Conservation (phyloP, 2,113 vertebrate genomes). For the Petromus typicus region DNA sequence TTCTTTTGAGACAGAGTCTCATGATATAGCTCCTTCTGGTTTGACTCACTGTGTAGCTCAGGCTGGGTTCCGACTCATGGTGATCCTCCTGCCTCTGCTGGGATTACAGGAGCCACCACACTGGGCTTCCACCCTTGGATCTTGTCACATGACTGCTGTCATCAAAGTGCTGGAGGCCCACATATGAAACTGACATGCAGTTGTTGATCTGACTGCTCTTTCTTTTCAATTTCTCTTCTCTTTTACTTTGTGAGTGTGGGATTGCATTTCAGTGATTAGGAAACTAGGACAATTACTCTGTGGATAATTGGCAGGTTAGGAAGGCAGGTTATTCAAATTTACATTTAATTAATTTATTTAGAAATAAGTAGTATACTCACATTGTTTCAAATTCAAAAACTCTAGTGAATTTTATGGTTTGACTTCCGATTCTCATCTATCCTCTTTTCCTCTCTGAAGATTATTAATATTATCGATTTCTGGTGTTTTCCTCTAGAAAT, state of each 20-base stretch:
- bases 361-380: neutral
- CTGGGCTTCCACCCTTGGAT: neutral
- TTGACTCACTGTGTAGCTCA: no score
- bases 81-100: no score
- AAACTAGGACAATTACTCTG: neutral
- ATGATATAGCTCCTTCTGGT: no score
- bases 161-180: neutral
- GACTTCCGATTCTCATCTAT: neutral
- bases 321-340: neutral
- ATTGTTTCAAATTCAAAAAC: neutral
- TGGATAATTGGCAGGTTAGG: neutral
- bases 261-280: neutral
- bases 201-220: neutral
- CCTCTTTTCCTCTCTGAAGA: neutral
- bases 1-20: no score
- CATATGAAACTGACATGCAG: neutral
- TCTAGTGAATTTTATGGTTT: neutral
- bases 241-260: neutral
- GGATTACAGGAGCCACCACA: no score
- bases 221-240: neutral
- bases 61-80: no score
- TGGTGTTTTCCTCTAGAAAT: conserved; percentile 27
- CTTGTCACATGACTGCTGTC: neutral
- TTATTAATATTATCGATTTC: conserved; percentile 17
- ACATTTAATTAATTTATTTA: conserved; percentile 44